Conservation (phyloP, 2,797 vertebrate species). For the Propithecus perrieri region DNA sequence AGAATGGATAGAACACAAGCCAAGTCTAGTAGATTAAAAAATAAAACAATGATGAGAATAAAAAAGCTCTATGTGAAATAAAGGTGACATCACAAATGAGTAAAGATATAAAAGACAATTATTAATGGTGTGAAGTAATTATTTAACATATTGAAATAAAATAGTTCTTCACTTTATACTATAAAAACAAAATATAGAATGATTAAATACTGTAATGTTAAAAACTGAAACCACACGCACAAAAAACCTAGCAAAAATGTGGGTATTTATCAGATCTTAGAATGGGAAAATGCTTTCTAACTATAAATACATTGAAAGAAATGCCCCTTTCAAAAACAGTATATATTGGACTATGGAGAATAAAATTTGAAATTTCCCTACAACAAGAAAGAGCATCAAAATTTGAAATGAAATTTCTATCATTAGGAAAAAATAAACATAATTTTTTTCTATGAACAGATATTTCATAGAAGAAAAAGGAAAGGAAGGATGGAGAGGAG, state of each 20-base stretch:
- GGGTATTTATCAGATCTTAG: background rate
- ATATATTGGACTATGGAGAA: background rate
- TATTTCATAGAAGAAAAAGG: background rate
- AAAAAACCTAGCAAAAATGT: background rate
- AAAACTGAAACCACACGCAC: background rate
- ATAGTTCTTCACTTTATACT: background rate
- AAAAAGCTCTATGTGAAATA: background rate
- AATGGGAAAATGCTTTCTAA: background rate
- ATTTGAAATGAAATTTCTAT: background rate
- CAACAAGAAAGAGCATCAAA: background rate
- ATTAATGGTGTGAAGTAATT: background rate
- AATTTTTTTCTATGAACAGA: background rate
- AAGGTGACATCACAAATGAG: background rate
- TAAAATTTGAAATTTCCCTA: background rate
- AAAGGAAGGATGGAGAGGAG: background rate
- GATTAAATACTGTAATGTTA: background rate
- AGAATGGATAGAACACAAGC: background rate
- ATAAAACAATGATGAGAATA: background rate
- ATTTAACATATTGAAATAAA: conserved; percentile 1
- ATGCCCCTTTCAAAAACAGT: background rate
- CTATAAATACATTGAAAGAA: background rate
- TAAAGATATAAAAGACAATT: background rate
- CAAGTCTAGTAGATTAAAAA: background rate
- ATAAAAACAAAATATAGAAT: background rate
- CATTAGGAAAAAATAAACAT: background rate